Base-by-base conservation (phyloP, 2,113 vertebrate species). In the Sinocyclocheilus anshuiensis region DNA sequence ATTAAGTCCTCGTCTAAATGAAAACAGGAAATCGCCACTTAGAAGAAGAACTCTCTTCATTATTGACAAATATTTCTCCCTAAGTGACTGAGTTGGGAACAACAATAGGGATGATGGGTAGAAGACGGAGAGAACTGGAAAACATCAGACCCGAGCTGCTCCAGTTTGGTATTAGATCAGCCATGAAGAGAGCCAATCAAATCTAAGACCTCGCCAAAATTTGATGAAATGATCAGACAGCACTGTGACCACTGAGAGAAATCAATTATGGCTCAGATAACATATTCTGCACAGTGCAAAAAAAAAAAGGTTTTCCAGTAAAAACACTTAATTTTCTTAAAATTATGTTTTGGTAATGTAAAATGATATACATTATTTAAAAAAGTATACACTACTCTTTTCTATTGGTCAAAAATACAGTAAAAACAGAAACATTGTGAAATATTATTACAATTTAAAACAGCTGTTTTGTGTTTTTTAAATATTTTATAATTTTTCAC, bases 11-110 rank as follows among this genome's bases (percentile, higher is more conserved):
- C 36, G 22, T 61, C 33, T 59, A 63, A 75, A 85, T 87, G 57
- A 86, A 88, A 87, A 85, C 75, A 78, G 53, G 63, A 86, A 88
- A 88, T 88, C 79, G 67, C 78, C 77, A 76, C 86, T 87, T 79
- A 78, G 69, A 69, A 57, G 61, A 67, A 77, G 74, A 9, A 84
- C 59, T 24, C 59, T 69, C 53, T 42, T n/a, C 84, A 75, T 67
- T 63, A 55, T 77, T 42, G 69, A 84, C 72, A 55, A 86, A 45
- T 71, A 65, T 57, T 69, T 72, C 48, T 72, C 45, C 5, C 76
- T 59, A 42, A 77, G 75, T 26, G 36, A 48, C 15, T 45, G 36
- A 53, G 57, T 48, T 55, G 4, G 48, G 55, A 74, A 33, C 67
- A 33, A 26, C 65, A 57, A 83, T 57, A 83, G 67, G 36, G 13